phyloP scores from a whole-genome alignment of 2,797 vertebrate genomes.

The Gallirallus australis region DNA sequence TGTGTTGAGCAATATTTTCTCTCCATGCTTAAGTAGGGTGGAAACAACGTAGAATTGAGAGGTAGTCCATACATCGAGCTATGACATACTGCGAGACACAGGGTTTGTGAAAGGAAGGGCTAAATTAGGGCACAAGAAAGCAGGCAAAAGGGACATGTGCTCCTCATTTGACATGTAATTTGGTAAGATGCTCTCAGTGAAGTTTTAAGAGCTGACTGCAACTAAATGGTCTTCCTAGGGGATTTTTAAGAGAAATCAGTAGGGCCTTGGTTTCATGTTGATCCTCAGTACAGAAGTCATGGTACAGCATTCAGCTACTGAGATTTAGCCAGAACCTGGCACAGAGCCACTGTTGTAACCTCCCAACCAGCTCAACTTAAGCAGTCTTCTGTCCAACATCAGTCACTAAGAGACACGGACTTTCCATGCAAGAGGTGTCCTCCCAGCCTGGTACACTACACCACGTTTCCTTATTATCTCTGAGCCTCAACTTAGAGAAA shows the following conservation, averaged over 20 bases:
- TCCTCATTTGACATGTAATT: background rate
- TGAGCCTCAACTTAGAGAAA: background rate
- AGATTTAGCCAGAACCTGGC: background rate
- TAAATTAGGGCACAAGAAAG: background rate
- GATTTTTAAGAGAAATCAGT: background rate
- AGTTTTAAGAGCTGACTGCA: background rate
- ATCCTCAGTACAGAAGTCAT: background rate
- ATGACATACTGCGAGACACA: background rate
- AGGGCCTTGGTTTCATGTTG: background rate
- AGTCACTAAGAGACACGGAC: background rate
- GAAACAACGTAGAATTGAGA: background rate
- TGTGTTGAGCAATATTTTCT: background rate
- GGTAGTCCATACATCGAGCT: background rate
- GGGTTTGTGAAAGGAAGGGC: background rate
- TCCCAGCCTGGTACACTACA: background rate
- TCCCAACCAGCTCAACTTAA: background rate
- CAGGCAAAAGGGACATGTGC: background rate
- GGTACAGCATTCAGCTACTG: background rate
- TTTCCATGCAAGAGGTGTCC: background rate
- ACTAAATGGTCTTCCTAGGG: background rate
- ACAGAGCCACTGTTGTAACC: background rate
- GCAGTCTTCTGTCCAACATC: background rate
- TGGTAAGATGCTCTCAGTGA: background rate
- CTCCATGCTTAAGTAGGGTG: background rate
- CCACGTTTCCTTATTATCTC: fast-evolving